Base-by-base conservation (phyloP, 2,797 vertebrate genomes). In the Menidia menidia region DNA sequence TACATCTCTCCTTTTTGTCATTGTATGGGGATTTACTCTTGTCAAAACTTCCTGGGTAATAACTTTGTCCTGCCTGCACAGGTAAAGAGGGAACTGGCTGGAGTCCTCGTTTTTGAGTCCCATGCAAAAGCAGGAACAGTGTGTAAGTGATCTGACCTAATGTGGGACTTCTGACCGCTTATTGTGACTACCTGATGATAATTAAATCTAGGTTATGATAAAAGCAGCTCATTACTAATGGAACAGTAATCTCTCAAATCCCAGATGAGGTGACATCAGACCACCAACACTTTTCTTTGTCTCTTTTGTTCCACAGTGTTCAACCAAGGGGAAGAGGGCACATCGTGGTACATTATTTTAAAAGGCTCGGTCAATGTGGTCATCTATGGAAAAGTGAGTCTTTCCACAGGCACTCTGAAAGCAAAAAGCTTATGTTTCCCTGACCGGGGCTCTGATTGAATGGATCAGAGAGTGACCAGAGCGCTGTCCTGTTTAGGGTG, bases 291-390 rank as follows among this genome's bases (percentile, higher is more conserved):
- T 41, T 64, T 12, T 65, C 15, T 70, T 44, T 60, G 4, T 65
- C n/a, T 71, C 3, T 60, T 55, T 64, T 60, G 73, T 70, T 58
- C 72, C 77, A 9, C 73, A 99, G 98, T 99, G 92, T 99, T 99
- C 94, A 98, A 95, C 93, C 98, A 99, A 87, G 98, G 98, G 53
- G 98, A 99, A 94, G 98, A 99, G 90, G 98, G 98, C 47, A 98
- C 97, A 56, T 99, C 98, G 25, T 99, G 98, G 98, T 99, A 99
- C 92, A 99, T 99, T 89, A 98, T 99, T 87, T 92, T 99, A 61
- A 99, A 97, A 88, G 98, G 98, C 87, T 98, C 98, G 0, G 97
- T 99, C 82, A 99, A 99, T 10, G 98, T 99, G 70, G 97, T 98
- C 90, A 99, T 99, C 92, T 98, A 99, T 82, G 98, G 98, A 80